Conservation (phyloP, 2,888 invertebrate species). For the Cheiracanthium punctorium region DNA sequence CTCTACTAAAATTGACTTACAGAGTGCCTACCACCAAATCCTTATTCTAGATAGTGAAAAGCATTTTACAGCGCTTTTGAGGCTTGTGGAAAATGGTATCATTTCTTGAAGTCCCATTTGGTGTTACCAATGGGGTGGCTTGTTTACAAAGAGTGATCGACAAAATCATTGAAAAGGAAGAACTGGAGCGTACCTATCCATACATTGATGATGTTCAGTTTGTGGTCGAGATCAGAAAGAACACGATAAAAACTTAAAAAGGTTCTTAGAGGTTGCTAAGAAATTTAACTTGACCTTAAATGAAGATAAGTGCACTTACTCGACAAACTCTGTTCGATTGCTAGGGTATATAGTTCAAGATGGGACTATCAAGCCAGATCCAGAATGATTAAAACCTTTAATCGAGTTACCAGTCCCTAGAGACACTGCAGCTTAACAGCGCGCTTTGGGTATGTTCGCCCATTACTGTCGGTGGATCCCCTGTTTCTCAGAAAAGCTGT, state of each 20-base stretch:
- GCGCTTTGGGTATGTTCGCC: not conserved
- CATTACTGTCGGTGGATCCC: conserved; percentile 21
- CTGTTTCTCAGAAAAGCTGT: not conserved
- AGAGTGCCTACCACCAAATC: too few relatives aligned
- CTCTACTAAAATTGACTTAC: conserved; percentile 39
- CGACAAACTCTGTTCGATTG: not conserved
- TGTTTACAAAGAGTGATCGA: conserved; percentile 51
- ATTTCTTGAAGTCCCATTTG: conserved; percentile 61
- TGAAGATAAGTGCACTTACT: conserved; percentile 22
- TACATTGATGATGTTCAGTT: not conserved
- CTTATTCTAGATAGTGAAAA: too few relatives aligned
- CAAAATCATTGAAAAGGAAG: conserved; percentile 6
- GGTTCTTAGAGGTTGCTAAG: not conserved
- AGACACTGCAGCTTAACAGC: too few relatives aligned
- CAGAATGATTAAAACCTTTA: conserved; percentile 12
- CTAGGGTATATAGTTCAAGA: not conserved
- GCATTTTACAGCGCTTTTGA: not conserved
- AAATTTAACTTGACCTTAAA: conserved; percentile 20
- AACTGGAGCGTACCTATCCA: not conserved
- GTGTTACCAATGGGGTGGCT: conserved; percentile 57
- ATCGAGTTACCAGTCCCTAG: not conserved
- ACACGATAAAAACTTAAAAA: conserved; percentile 14
- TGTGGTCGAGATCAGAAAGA: not conserved
- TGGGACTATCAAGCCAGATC: conserved; percentile 20
- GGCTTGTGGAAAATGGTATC: conserved; percentile 56